Evolutionary conservation across 2,113 vertebrate species (phyloP), one percentile per base, ranked within the genome.

Genomic region (Euleptes europaea): DNA sequence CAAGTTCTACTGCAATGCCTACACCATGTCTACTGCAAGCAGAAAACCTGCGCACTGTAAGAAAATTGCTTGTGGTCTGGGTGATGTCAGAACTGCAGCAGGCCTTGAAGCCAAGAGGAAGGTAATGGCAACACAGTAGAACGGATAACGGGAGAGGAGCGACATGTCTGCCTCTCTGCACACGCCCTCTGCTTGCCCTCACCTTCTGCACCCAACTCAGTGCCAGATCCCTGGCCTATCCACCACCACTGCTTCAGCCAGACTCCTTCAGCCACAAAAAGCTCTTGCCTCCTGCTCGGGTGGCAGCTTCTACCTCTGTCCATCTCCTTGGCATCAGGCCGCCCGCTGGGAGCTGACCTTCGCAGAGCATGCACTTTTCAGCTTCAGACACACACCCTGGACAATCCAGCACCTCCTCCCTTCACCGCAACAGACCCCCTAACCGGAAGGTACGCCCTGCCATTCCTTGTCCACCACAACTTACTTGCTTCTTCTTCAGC

Each of bases 401-500:
- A n/a, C 7, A 67, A 10, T 67, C 33, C 65, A 67, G 28, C 33
- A n/a, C 65, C 31, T n/a, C 31, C 28, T 72, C 70, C 40, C 38
- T 42, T 28, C 23, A 28, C 23, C 40, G 40, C 70, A 72, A 28
- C 10, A 72, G 23, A 4, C 17, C 35, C 17, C 35, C 35, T 28
- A 9, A 42, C 5, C 19, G 31, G 7, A 26, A 23, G 51, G n/a
- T 21, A 31, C 2, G 13, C 26, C 17, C 19, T 1, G 3, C 12
- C 11, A 10, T 13, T 21, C 42, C 65, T 26, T 28, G 21, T 26
- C 65, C 47, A 12, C 33, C 2, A 0, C 4, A 3, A 81, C 94
- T 90, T 94, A 99, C 99, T 97, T 99, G 99, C 85, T 99, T 99
- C 94, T 99, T 99, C 96, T 98, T 99, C 91, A 99, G 93, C 86